Percentiles rank a stretch among this genome's conserved stretches.
Evolutionary conservation across 2,113 vertebrate genomes (phyloP).

Genomic region (Alosa alosa): DNA sequence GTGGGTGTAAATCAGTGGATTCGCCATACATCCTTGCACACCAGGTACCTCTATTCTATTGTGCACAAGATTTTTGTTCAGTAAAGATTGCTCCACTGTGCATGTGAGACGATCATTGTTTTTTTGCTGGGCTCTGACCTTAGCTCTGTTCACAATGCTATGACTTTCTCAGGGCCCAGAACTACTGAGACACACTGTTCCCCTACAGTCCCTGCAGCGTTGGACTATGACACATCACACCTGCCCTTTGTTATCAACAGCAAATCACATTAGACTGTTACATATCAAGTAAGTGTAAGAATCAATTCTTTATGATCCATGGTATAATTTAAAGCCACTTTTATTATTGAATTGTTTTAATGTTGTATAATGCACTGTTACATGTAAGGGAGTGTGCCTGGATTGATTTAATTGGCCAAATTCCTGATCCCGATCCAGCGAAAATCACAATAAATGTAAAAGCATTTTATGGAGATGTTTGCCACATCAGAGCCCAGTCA

Average conservation of each 20-base stretch:
- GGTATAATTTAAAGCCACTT: not conserved
- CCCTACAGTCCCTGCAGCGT: too few species aligned
- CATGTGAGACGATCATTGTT: not conserved
- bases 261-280: too few species aligned
- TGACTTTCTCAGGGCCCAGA: not conserved
- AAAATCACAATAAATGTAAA: not conserved
- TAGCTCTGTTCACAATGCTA: not conserved
- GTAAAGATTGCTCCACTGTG: not conserved
- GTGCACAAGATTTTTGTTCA: not conserved
- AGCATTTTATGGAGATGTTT: not conserved
- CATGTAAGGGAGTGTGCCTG: not conserved
- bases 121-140: not conserved
- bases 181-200: not conserved
- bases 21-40: not conserved
- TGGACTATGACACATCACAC: too few species aligned
- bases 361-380: not conserved
- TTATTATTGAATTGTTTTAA: not conserved
- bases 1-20: not conserved
- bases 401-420: not conserved
- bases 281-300: too few species aligned
- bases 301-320: not conserved
- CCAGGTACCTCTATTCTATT: not conserved
- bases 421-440: not conserved
- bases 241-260: too few species aligned
- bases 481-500: not conserved